Evolutionary conservation across 2,888 invertebrate species (phyloP), one percentile per base, ranked within the genome.

Genomic region (Agrochola lychnidis): DNA sequence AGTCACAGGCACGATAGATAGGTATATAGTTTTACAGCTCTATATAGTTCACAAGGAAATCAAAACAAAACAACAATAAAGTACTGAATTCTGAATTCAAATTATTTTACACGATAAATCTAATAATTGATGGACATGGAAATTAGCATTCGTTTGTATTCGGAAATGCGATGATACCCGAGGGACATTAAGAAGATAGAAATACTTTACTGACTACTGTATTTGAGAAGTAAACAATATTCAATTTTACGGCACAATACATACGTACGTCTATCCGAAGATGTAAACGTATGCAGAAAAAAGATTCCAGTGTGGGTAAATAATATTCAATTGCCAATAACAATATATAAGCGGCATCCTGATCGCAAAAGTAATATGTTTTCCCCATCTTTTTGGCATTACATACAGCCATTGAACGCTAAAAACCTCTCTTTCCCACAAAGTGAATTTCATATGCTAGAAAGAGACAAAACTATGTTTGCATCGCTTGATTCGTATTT

Each of bases 281-380:
- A n/a, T 9, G 14, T 14, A 14, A 76, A n/a, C 25, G 22, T 68
- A 30, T 76, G 48, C 48, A 68, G 36, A 71, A 75, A 78, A 83
- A 74, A 75, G 48, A 79, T 61, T 56, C 71, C 51, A 7, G 10
- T 45, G 9, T 40, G 51, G 25, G 70, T 81, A 84, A 82, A 87
- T 82, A 80, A 74, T 76, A 82, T 85, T 81, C 77, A 72, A 80
- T 85, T 76, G 78, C 71, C 82, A 82, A 85, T 87, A 87, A 85
- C 80, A 85, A 85, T 79, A 87, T 61, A 80, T 76, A 87, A 76
- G 82, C 74, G 75, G 62, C 75, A 73, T 75, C 14, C 72, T 66
- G 79, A 80, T 72, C 87, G 73, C 75, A 73, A 68, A 76, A 70
- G 81, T 79, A 86, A 87, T 85, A 87, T 79, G 74, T 85, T 87